These are phyloP conservation scores for Glaucidium brasilianum DNA, from an alignment of 2,113 vertebrate genomes.

Conservation along the genomic window DNA sequence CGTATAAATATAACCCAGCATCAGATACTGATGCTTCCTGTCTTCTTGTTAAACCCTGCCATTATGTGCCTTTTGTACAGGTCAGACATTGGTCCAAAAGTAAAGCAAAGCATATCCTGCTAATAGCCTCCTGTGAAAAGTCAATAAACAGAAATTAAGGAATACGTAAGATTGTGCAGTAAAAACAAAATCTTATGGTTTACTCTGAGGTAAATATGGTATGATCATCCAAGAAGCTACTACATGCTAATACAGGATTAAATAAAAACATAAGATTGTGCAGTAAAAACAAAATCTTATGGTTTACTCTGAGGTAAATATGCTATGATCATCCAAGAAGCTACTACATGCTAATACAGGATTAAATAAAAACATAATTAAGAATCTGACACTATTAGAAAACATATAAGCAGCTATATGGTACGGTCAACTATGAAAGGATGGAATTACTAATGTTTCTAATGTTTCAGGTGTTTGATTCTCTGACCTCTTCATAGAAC, in stretches of 20 bases:
- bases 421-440: not conserved
- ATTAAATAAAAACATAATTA: not conserved
- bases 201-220: not conserved
- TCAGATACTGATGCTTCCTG: not conserved
- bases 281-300: not conserved
- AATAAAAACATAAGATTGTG: not conserved
- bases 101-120: not conserved
- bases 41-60: not conserved
- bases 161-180: not conserved
- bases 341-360: not conserved
- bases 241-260: not conserved
- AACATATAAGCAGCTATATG: not conserved
- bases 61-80: not conserved
- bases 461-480: not conserved
- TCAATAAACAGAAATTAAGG: not conserved
- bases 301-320: not conserved
- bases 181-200: not conserved
- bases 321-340: not conserved
- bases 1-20: not conserved
- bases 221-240: not conserved
- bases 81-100: not conserved
- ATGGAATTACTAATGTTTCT: not conserved
- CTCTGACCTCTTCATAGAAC: not conserved
- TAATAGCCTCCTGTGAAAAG: not conserved
- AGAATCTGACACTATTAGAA: not conserved